Base-by-base conservation (phyloP, 1,140 invertebrate genomes). In the Heliconius melpomene region DNA sequence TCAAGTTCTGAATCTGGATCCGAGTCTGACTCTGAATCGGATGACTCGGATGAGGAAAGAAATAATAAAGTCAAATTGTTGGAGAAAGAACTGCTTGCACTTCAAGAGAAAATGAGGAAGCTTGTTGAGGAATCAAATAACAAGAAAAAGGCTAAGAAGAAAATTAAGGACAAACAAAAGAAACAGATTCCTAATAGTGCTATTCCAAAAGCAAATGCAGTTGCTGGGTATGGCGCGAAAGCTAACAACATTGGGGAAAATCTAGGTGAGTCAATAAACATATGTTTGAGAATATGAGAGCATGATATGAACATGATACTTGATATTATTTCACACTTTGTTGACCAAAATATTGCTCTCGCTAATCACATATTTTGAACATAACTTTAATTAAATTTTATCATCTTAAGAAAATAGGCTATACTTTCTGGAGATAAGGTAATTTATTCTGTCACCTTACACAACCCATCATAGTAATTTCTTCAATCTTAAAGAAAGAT, bases 31-130 rank as follows among this genome's bases (percentile, higher is more conserved):
- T 96, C 96, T 73, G 97, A 97, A 90, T 96, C 96, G 29, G 97
- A 98, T 81, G 97, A 98, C 91, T 98, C 97, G 8, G 97, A 97
- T 82, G 98, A 98, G 89, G 98, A 98, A 91, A 95, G 97, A 82
- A 96, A 97, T 88, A 97, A 98, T 84, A 96, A 97, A 95, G 95
- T 99, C 23, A 96, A 98, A 88, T 95, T 97, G 84, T 95, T 99
- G 76, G 98, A 99, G 91, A 98, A 98, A 89, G 98, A 99, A 87
- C 91, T 99, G 36, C 96, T 97, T 83, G 96, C 96, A 26, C 96
- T 99, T 94, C 98, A 99, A 94, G 98, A 99, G 90, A 98, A 98
- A 95, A 98, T 99, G 96, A 96, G 96, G 66, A 97, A 97, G 86
- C 93, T 98, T 23, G 96, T 98, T 5, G 98, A 98, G 89, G 97